These are phyloP conservation scores for Hypercompe scribonia DNA, from an alignment of 2,888 invertebrate genomes.

Conservation along the genomic window DNA sequence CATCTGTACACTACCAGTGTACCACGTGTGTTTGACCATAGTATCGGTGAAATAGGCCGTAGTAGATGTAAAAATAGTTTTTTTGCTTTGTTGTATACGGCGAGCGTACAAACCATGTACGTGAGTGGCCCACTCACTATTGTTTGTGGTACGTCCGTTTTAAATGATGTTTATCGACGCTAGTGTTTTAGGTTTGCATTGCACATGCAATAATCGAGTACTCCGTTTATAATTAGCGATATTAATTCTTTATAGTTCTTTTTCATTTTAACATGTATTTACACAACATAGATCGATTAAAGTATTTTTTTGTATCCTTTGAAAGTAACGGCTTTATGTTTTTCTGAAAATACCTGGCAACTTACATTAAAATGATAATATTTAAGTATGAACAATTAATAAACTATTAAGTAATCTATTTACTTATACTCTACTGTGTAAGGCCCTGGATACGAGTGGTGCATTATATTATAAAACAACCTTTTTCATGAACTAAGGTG, in stretches of 20 bases:
- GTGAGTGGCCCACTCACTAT: neutral
- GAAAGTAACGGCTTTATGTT: too few relatives aligned
- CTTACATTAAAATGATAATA: too few relatives aligned
- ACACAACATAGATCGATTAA: too few relatives aligned
- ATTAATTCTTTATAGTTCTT: neutral
- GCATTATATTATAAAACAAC: neutral
- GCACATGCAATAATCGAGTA: neutral
- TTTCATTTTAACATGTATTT: too few relatives aligned
- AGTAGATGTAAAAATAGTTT: conserved; percentile 58
- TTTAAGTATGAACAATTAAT: too few relatives aligned
- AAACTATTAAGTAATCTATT: too few relatives aligned
- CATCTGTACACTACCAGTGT: conserved; percentile 59
- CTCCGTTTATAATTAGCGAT: neutral
- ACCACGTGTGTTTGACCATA: conserved; percentile 61
- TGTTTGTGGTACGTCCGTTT: neutral
- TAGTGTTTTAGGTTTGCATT: neutral
- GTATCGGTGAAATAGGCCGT: conserved; percentile 50
- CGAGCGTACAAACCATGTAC: conserved; percentile 9
- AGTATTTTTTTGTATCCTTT: too few relatives aligned
- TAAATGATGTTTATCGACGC: neutral
- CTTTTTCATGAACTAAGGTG: neutral
- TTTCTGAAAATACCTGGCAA: too few relatives aligned
- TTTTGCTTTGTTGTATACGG: conserved; percentile 30
- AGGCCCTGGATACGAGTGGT: neutral
- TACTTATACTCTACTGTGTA: too few relatives aligned